Base-by-base conservation (phyloP, 2,888 invertebrate species). In the Microplitis deprimator region DNA sequence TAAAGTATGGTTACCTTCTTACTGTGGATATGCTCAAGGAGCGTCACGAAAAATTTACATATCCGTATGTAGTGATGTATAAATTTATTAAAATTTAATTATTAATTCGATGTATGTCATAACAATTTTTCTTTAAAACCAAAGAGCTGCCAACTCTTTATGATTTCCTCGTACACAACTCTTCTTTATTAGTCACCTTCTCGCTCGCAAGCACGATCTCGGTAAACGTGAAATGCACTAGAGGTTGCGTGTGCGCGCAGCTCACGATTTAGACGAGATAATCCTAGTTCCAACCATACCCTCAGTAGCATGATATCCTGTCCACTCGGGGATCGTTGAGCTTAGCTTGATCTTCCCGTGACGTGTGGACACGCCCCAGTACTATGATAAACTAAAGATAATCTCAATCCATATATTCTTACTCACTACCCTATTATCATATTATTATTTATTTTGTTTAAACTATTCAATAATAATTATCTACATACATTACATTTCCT, bases 11-110 rank as follows among this genome's bases (percentile, higher is more conserved):
- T 90, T 96, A 13, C 95, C 96, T 0, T 91, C 93, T 0, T 92
- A 92, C 0, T 95, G 93, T 79, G 93, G 93, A 0, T 94, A 94
- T 86, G 94, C 94, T 81, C 91, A 92, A 60, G 95, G 96, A 0
- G 95, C 94, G 0, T 96, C 95, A 7, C 94, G 94, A 77, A 94
- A 94, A 79, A 88, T 91, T 76, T 86, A 86, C 62, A 82, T 84
- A 77, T 87, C 89, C 69, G 91, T 91, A 50, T 17, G 59, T 61
- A 75, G 5, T 13, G 6, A 62, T 62, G 40, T 6, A 39, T 64
- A 13, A 20, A 73, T 41, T 50, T 61, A 50, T 10, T n/a, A 17
- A 39, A 70, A 16, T 38, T 16, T n/a, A 79, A 67, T 16, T 77
- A 40, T 68, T 68, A 10, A 50, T 67, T 65, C 8, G 13, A 20